Evolutionary conservation across 2,113 vertebrate species (phyloP).

Genomic region (Chunga burmeisteri): DNA sequence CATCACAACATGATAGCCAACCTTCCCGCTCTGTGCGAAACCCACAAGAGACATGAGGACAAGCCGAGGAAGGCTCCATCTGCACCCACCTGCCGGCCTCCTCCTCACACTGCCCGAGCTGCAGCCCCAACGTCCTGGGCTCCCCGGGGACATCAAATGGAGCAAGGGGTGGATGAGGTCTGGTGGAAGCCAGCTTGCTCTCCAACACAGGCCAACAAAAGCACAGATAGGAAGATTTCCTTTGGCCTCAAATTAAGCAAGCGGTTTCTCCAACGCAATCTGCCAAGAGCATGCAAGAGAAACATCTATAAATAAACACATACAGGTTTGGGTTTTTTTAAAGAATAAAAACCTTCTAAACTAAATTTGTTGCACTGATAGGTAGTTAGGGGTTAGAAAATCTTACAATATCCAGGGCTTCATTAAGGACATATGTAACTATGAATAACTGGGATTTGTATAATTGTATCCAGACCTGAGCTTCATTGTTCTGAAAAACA

Average conservation of each 20-base stretch:
- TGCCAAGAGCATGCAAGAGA: not conserved
- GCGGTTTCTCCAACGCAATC: not conserved
- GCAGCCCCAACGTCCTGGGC: no score
- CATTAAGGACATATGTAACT: not conserved
- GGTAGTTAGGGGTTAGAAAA: not conserved
- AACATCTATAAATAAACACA: not conserved
- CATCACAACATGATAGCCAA: fast-evolving
- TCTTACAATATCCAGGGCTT: not conserved
- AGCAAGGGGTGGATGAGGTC: not conserved
- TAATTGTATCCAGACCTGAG: not conserved
- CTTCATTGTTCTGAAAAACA: not conserved
- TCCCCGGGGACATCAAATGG: not conserved
- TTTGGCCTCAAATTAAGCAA: not conserved
- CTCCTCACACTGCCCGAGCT: not conserved
- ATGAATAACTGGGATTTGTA: not conserved
- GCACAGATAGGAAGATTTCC: not conserved
- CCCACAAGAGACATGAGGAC: not conserved
- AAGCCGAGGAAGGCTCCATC: not conserved
- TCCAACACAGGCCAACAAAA: not conserved
- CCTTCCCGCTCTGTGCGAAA: not conserved
- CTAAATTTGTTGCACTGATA: not conserved
- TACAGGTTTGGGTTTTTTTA: not conserved
- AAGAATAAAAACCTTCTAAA: not conserved
- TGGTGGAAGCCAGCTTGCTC: not conserved
- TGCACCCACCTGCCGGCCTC: not conserved